Evolutionary conservation across 2,888 invertebrate genomes (phyloP), one percentile per base, ranked within the genome.

Genomic region (Ephialtes manifestator): DNA sequence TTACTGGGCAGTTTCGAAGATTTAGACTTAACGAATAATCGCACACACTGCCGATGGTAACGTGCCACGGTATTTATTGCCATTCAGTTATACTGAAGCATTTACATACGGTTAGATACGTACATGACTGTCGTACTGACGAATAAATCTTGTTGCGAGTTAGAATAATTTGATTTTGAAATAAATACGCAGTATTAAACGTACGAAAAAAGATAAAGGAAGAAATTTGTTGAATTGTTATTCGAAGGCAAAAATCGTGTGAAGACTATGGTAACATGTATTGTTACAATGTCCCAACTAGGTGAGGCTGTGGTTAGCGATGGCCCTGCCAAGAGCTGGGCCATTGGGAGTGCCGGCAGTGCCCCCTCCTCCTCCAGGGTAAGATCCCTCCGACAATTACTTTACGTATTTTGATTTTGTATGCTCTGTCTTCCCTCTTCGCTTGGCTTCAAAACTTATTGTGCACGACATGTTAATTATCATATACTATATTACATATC

Each of bases 301-400:
- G 94, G 94, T 94, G 94, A 94, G 94, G 92, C 94, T 92, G 94
- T 94, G 94, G 93, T 93, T 94, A 94, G 91, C 92, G 94, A 94
- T 94, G 94, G 94, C 93, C 94, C 94, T 92, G 93, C 92, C 90
- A 94, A 94, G 92, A 94, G 93, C 92, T 94, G 94, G 94, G 94
- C 93, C 93, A 94, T 94, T 94, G 93, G 94, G 93, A 94, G 92
- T 92, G 92, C 94, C 92, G 94, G 94, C 93, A 94, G 92, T 90
- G 92, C 94, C 93, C 93, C 94, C 94, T 94, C 94, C 94, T 95
- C 95, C 94, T 95, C 95, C 94, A 95, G 96, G 95, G 96, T 96
- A 95, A 95, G 95, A 94, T 94, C 94, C 94, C 92, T 92, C 93
- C 93, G 93, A 93, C 91, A 93, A 93, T 94, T 93, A 93, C 90